Percentiles rank a stretch among this genome's conserved stretches.
These are phyloP conservation scores for Larimichthys polyactis DNA, from an alignment of 2,113 vertebrate genomes.

Conservation along the genomic window DNA sequence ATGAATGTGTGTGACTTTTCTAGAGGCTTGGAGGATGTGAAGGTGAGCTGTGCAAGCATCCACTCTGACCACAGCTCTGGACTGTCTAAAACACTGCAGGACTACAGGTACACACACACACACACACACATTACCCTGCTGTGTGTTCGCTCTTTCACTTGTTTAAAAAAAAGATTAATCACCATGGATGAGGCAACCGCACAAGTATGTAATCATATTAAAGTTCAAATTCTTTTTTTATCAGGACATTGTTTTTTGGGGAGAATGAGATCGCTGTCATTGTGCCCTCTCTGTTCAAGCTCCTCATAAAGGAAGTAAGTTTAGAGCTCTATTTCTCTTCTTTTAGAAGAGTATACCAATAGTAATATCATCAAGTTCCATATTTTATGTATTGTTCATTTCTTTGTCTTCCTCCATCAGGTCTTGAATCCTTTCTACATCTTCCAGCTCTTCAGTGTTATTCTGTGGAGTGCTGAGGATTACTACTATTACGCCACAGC, in stretches of 20 bases:
- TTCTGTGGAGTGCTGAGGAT: conserved; percentile 91
- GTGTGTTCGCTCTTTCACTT: neutral
- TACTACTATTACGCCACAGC: conserved; percentile 95
- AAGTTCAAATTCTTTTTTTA: conserved; percentile 22
- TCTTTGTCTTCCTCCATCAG: conserved; percentile 71
- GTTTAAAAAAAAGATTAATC: neutral
- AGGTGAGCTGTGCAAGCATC: conserved; percentile 87
- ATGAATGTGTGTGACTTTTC: conserved; percentile 54
- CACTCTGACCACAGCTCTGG: conserved; percentile 90
- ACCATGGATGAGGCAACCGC: neutral
- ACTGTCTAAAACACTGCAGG: conserved; percentile 86
- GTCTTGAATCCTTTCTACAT: conserved; percentile 99
- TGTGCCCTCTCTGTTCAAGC: conserved; percentile 96
- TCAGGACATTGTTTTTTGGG: conserved; percentile 93
- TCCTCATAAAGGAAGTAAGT: conserved; percentile 96
- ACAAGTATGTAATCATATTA: neutral
- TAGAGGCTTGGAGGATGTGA: conserved; percentile 91
- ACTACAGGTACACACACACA: conserved; percentile 87
- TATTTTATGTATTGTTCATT: neutral
- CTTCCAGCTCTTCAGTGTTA: conserved; percentile 97
- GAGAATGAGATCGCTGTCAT: conserved; percentile 96
- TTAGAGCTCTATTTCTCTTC: neutral
- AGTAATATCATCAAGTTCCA: no score
- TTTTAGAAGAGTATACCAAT: neutral
- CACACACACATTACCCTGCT: neutral